Conservation (phyloP, 2,113 vertebrate genomes). For the Ceyx margarethae region DNA sequence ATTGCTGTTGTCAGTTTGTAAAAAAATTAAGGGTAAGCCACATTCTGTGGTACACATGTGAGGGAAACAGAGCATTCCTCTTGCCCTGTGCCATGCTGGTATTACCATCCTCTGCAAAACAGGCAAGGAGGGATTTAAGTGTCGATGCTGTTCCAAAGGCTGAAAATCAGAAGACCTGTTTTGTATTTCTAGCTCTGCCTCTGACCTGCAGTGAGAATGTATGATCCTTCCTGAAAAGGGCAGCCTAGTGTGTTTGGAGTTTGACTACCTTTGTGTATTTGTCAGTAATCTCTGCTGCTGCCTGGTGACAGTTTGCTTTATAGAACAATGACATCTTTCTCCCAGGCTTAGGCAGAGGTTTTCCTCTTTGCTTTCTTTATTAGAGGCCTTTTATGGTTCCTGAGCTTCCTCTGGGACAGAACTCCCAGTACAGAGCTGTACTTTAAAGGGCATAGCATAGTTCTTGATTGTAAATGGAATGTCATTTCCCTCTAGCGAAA, state of each 20-base stretch:
- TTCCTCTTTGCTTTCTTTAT: constrained; percentile 5
- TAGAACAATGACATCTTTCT: background rate
- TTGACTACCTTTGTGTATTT: background rate
- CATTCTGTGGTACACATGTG: too few relatives aligned
- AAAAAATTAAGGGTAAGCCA: background rate
- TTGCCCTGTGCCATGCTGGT: accelerated
- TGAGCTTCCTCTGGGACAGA: constrained; percentile 8
- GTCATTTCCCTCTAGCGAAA: constrained; percentile 14
- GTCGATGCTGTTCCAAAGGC: background rate
- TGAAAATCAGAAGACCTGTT: background rate
- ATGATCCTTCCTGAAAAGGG: background rate
- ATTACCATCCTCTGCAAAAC: background rate
- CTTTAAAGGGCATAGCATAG: background rate
- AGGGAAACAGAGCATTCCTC: background rate
- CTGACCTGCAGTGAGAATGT: background rate
- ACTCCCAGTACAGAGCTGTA: background rate
- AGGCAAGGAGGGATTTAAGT: background rate
- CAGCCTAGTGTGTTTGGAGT: background rate
- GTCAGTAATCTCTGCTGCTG: background rate
- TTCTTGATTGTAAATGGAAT: constrained; percentile 1
- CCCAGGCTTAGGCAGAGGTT: background rate
- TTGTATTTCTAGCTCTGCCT: background rate
- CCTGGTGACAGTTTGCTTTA: background rate
- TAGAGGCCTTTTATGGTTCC: background rate
- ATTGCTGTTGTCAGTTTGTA: background rate